Percentiles rank a stretch among this genome's conserved stretches.
Evolutionary conservation across 2,113 vertebrate genomes (phyloP).

Genomic region (Peromyscus leucopus): DNA sequence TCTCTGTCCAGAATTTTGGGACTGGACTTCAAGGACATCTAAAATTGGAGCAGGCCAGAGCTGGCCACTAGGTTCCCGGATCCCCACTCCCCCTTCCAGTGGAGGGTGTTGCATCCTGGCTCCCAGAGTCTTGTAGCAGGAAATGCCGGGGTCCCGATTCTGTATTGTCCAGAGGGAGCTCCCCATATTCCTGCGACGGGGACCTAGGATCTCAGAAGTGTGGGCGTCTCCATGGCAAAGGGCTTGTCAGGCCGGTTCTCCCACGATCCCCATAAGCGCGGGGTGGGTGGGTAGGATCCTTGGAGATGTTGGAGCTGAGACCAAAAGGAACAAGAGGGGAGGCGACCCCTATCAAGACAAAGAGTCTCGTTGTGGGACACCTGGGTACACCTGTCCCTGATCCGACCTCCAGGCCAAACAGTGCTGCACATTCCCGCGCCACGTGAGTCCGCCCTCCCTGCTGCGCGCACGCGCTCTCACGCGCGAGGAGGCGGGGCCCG

Average conservation of each 20-base stretch:
- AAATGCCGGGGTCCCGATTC: neutral
- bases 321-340: neutral
- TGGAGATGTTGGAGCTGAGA: neutral
- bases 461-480: conserved; percentile 64
- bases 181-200: neutral
- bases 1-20: neutral
- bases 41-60: neutral
- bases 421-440: conserved; percentile 72
- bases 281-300: neutral
- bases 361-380: neutral
- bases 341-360: neutral
- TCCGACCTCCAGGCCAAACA: neutral
- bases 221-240: neutral
- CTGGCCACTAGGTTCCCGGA: neutral
- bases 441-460: conserved; percentile 67
- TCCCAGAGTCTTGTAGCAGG: neutral
- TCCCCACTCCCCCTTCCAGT: neutral
- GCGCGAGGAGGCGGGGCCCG: conserved; percentile 63
- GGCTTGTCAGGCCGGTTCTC: neutral
- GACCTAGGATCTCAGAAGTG: neutral
- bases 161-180: neutral
- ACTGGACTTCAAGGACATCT: neutral
- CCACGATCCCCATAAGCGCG: neutral
- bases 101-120: neutral
- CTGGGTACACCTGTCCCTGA: conserved; percentile 40